Base-by-base conservation (phyloP, 2,888 invertebrate species). In the Trachelus tabidus region DNA sequence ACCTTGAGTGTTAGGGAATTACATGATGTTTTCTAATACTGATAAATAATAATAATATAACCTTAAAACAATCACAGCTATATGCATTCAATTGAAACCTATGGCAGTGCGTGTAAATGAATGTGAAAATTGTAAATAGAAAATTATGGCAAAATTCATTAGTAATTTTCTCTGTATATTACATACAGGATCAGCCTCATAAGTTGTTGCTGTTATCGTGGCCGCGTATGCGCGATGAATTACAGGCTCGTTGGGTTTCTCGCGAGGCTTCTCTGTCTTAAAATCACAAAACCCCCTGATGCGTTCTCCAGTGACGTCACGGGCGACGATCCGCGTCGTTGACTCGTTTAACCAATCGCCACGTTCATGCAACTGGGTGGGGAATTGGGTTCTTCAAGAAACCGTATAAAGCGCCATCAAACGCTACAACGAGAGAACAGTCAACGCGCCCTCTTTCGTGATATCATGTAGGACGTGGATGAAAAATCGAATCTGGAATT, bases 361-460 rank as follows among this genome's bases (percentile, higher is more conserved):
- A 76, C 76, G 77, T 34, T 68, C 37, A 73, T 33, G 12, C 12
- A n/a, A 12, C 33, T 80, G 82, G 33, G 87, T 85, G 84, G 86
- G 85, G 82, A 73, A 75, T 37, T 68, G 75, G 71, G 80, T 69
- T 79, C 79, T 79, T 73, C 78, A 75, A 79, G 56, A 79, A 76
- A 78, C 84, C 81, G 81, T 88, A 87, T 87, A 88, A 88, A 87
- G 83, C 84, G 86, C 78, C 89, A 83, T 86, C 87, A 87, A 84
- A 84, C 85, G 79, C 81, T 81, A 81, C 79, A 79, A 80, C 81
- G 31, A 78, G 81, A 80, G 81, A 82, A 82, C 87, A 89, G 87
- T 89, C 82, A 78, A 83, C 83, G 83, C 83, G 86, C 85, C 84
- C 86, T 84, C 85, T 85, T 83, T 85, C 71, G 82, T 80, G 84